These are phyloP conservation scores for Plectropomus leopardus DNA, from an alignment of 2,113 vertebrate genomes.

Conservation along the genomic window DNA sequence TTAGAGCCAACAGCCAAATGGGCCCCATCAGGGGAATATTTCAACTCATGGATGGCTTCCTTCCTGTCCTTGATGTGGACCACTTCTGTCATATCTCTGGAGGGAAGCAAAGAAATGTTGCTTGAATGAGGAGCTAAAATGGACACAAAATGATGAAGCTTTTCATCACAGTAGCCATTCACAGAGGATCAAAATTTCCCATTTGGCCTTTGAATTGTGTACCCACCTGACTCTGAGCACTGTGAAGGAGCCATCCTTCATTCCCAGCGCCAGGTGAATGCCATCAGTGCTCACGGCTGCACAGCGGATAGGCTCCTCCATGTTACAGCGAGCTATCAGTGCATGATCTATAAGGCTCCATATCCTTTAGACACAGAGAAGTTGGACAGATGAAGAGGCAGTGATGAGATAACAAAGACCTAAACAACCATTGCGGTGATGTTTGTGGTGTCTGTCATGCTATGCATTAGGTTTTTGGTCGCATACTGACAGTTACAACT, in stretches of 20 bases:
- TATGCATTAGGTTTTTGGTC: neutral
- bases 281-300: conserved; percentile 96
- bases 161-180: conserved; percentile 21
- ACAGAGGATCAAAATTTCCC: neutral
- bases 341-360: conserved; percentile 99
- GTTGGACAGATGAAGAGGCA: conserved; percentile 33
- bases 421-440: neutral
- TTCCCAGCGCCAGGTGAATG: conserved; percentile 96
- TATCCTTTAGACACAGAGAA: conserved; percentile 85
- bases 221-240: conserved; percentile 95
- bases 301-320: conserved; percentile 98
- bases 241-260: conserved; percentile 99
- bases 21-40: conserved; percentile 96
- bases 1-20: conserved; percentile 97
- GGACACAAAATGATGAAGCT: conserved; percentile 13
- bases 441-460: neutral
- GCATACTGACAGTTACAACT: neutral
- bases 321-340: conserved; percentile 97
- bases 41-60: conserved; percentile 98
- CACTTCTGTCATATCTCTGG: conserved; percentile 99
- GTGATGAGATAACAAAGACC: conserved; percentile 14
- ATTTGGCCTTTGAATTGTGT: neutral
- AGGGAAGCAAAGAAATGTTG: conserved; percentile 9
- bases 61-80: conserved; percentile 99
- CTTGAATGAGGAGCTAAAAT: conserved; percentile 21